Evolutionary conservation across 2,888 invertebrate genomes (phyloP).

Genomic region (Nephrotoma appendiculata): DNA sequence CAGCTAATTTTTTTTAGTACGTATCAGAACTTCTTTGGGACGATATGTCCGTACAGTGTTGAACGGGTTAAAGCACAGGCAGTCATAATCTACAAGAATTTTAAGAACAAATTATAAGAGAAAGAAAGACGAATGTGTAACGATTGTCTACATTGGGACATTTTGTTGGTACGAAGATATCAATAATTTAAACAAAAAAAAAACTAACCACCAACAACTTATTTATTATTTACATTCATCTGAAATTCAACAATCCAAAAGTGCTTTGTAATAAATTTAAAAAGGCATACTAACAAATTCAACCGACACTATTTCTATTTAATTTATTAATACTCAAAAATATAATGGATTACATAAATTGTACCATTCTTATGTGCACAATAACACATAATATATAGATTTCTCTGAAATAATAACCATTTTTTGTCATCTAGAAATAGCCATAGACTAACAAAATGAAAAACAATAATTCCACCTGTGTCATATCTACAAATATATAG

Average conservation of each 20-base stretch:
- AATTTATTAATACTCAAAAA: background rate
- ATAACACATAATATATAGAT: background rate
- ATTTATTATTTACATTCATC: background rate
- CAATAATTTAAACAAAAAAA: too few relatives aligned
- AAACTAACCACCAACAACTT: too few relatives aligned
- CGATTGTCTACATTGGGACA: too few relatives aligned
- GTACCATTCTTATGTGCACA: background rate
- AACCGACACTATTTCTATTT: background rate
- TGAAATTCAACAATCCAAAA: background rate
- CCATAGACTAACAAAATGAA: background rate
- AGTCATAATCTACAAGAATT: too few relatives aligned
- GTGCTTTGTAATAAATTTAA: background rate
- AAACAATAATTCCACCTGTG: background rate
- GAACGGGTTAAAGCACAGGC: too few relatives aligned
- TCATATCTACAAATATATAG: background rate
- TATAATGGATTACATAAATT: background rate
- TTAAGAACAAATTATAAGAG: too few relatives aligned
- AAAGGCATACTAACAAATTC: background rate
- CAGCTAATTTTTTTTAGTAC: too few relatives aligned
- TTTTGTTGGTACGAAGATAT: too few relatives aligned
- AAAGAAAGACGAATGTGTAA: too few relatives aligned
- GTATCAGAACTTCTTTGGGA: too few relatives aligned
- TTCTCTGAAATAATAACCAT: background rate
- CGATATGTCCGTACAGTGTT: too few relatives aligned
- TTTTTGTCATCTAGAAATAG: background rate